Conservation (phyloP, 2,888 invertebrate species). For the Pseudococcus jackbeardsleyi region DNA sequence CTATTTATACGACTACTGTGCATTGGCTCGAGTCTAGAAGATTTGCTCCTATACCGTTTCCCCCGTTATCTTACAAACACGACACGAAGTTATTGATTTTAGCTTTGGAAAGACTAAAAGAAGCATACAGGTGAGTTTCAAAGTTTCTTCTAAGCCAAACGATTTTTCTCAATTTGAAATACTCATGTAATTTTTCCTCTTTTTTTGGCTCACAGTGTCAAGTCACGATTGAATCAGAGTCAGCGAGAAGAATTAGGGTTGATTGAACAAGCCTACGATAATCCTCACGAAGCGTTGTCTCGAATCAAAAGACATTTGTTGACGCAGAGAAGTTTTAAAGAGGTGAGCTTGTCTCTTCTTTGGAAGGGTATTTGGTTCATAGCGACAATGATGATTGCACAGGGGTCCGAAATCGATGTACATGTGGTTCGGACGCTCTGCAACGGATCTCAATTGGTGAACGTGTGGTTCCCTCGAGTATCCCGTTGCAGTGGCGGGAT, state of each 20-base stretch:
- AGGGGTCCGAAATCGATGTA: conserved; percentile 67
- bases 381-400: conserved; percentile 66
- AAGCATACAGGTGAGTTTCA: conserved; percentile 82
- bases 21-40: conserved; percentile 99
- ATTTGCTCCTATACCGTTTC: conserved; percentile 99
- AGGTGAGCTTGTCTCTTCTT: conserved; percentile 73
- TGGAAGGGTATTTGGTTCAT: not conserved
- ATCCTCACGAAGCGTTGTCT: conserved; percentile 98
- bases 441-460: conserved; percentile 37
- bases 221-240: conserved; percentile 97
- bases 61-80: conserved; percentile 98
- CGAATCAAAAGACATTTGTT: conserved; percentile 99
- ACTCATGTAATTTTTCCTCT: not conserved
- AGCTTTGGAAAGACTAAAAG: conserved; percentile 95
- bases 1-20: conserved; percentile 99
- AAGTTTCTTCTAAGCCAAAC: too few species aligned
- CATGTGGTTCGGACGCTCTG: conserved; percentile 61
- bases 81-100: conserved; percentile 98
- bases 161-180: not conserved
- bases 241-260: conserved; percentile 98
- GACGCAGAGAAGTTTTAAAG: conserved; percentile 98
- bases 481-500: conserved; percentile 58
- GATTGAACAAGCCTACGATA: conserved; percentile 99
- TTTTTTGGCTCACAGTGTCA: conserved; percentile 77
- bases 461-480: conserved; percentile 59